phyloP scores from a whole-genome alignment of 1,140 invertebrate species.

The Apis cerana region DNA sequence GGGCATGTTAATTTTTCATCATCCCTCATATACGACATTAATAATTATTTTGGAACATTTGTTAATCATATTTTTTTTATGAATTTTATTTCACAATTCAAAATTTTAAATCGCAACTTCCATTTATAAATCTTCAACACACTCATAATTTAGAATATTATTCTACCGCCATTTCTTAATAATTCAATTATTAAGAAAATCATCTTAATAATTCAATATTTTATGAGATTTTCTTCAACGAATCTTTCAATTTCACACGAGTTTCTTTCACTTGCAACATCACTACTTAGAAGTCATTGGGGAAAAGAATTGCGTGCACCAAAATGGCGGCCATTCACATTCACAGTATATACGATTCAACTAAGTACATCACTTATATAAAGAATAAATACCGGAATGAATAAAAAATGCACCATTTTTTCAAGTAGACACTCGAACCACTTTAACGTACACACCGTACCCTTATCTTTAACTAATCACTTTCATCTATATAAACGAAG shows the following conservation, averaged over 20 bases:
- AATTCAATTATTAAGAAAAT: neutral
- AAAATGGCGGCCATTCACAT: conserved; percentile 62
- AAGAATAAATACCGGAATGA: neutral
- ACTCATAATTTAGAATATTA: neutral
- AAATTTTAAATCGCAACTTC: no score
- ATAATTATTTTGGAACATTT: neutral
- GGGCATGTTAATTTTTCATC: conserved; percentile 10
- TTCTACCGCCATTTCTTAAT: neutral
- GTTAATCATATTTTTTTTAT: neutral
- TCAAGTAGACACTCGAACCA: neutral
- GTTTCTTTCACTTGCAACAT: neutral
- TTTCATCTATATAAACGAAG: neutral
- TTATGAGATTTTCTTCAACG: neutral
- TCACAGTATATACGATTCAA: conserved; percentile 21
- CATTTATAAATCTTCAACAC: neutral
- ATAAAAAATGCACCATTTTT: neutral
- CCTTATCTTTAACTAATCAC: conserved; percentile 10
- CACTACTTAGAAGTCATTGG: neutral
- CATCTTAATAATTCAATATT: neutral
- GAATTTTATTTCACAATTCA: neutral
- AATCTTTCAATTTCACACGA: neutral
- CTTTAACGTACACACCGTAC: conserved; percentile 4
- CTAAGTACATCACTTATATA: conserved; percentile 18
- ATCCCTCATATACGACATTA: neutral
- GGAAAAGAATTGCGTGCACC: conserved; percentile 41